Evolutionary conservation across 2,888 invertebrate genomes (phyloP).

Genomic region (Drepanosiphum platanoidis): DNA sequence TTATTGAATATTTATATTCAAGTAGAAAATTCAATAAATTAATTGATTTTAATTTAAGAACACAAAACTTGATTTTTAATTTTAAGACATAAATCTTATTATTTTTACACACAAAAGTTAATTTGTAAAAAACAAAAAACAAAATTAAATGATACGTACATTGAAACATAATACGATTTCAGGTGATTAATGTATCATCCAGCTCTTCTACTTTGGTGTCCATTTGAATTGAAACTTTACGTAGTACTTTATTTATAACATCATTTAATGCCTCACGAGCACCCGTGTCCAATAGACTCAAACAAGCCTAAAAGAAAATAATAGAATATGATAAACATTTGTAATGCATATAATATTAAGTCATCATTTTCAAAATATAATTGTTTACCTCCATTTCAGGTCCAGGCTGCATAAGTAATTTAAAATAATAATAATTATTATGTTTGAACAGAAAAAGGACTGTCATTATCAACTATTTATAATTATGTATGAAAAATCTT

Average conservation of each 20-base stretch:
- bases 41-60: neutral
- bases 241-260: conserved; percentile 87
- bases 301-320: conserved; percentile 73
- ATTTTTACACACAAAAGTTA: conserved; percentile 16
- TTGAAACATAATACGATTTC: conserved; percentile 4
- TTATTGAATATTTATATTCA: neutral
- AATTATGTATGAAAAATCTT: too few species aligned
- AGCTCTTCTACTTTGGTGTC: conserved; percentile 91
- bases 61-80: conserved; percentile 1
- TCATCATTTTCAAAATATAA: neutral
- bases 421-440: conserved; percentile 13
- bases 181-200: conserved; percentile 80
- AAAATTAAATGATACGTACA: neutral
- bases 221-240: conserved; percentile 79
- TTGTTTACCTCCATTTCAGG: conserved; percentile 45
- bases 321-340: neutral
- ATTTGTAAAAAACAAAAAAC: neutral
- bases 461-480: neutral
- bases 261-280: conserved; percentile 89
- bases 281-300: conserved; percentile 82
- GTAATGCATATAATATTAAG: neutral
- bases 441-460: neutral
- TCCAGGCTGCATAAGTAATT: conserved; percentile 43
- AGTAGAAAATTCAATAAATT: neutral
- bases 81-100: neutral